A percentile compares a stretch with the other conserved stretches of the same genome.
Evolutionary conservation across 1,140 invertebrate genomes (phyloP).

Genomic region (Nephila pilipes): DNA sequence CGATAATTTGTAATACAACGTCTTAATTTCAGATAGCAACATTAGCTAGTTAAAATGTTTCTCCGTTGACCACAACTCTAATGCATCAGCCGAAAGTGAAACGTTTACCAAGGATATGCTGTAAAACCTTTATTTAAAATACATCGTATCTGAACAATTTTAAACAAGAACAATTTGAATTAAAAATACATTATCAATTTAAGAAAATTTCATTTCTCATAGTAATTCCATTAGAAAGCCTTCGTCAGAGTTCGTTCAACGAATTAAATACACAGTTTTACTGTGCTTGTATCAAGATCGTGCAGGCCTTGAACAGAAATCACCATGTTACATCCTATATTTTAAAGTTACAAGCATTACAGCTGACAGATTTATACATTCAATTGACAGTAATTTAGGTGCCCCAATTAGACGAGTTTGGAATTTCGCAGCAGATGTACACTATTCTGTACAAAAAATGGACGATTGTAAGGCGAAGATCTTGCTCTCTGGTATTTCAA

Average conservation of each 20-base stretch:
- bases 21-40: no score
- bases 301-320: background rate
- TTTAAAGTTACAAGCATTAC: background rate
- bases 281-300: constrained; percentile 13
- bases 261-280: constrained; percentile 45
- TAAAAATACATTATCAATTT: background rate
- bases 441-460: constrained; percentile 77
- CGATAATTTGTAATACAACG: no score
- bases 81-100: background rate
- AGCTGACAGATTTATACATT: background rate
- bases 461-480: constrained; percentile 78
- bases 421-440: background rate
- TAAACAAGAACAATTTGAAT: background rate
- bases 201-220: background rate
- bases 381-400: background rate
- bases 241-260: constrained; percentile 53
- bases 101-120: background rate
- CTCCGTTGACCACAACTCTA: no score
- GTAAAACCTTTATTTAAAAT: constrained; percentile 23
- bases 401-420: background rate
- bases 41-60: no score
- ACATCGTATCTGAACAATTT: background rate
- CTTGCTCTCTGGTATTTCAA: constrained; percentile 74
- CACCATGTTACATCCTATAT: background rate
- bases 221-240: background rate